Base-by-base conservation (phyloP, 2,888 invertebrate species). In the Sphinx pinastri region DNA sequence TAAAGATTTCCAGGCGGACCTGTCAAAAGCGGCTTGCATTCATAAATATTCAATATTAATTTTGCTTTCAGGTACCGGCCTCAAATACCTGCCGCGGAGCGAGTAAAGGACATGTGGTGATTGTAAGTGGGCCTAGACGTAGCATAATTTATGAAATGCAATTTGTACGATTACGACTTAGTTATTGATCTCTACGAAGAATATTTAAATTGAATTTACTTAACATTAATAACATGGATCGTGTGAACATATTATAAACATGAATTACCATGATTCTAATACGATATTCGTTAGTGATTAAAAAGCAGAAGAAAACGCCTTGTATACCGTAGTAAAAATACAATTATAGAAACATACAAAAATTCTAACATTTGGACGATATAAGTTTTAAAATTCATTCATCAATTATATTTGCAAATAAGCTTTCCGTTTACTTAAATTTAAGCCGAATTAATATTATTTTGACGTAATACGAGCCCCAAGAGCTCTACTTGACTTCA, bases 51-150 rank as follows among this genome's bases (percentile, higher is more conserved):
- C 25, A n/a, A 10, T 13, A 59, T 8, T 49, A 19, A 63, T 68
- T 72, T 71, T 58, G 68, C 73, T 87, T 82, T 4, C 88, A 94
- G 94, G 79, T 93, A 91, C 79, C 92, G 94, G 69, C 92, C 92
- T 60, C 92, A 94, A 78, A 84, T 93, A 77, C 92, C 94, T 51
- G 90, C 92, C 12, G 83, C 93, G 19, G 95, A 94, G 79, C 88
- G 94, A 82, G 90, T 94, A 38, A 94, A 94, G 79, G 95, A 95
- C 72, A 94, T 95, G 95, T 95, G 95, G 95, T 95, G 89, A 94
- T 77, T 73, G 71, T 71, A 75, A 54, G n/a, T 55, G 51, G 45
- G 14, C 11, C 10, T 68, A 59, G 25, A 12, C 45, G 8, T 69
- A 74, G 69, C 69, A 69, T 70, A 68, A 68, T 68, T 57, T 70